A percentile compares a stretch with the other conserved stretches of the same genome.
These are phyloP conservation scores for Myopa tessellatipennis DNA, from an alignment of 2,888 invertebrate species.

Conservation along the genomic window DNA sequence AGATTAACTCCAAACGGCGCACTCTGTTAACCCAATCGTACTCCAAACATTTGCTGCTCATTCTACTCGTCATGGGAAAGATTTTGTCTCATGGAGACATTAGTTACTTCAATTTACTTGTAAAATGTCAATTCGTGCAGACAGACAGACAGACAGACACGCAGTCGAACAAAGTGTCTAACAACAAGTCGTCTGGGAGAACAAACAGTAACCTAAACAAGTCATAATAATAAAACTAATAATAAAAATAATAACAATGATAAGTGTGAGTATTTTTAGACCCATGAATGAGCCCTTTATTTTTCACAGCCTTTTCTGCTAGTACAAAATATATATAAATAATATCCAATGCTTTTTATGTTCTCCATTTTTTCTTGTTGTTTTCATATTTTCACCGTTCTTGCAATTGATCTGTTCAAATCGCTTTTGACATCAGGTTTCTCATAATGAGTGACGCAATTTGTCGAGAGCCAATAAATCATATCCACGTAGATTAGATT, in stretches of 20 bases:
- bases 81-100: background rate
- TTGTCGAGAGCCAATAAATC: constrained; percentile 56
- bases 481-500: constrained; percentile 56
- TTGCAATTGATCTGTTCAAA: background rate
- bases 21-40: background rate
- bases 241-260: background rate
- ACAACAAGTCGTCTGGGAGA: background rate
- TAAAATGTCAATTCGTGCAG: constrained; percentile 67
- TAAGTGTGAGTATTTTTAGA: background rate
- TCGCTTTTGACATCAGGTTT: background rate
- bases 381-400: background rate
- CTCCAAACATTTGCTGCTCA: background rate
- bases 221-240: background rate
- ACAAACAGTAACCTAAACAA: background rate
- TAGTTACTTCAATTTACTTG: constrained; percentile 53
- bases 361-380: background rate
- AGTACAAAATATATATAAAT: background rate
- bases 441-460: constrained; percentile 52
- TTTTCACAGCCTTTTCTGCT: background rate
- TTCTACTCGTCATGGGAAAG: constrained; percentile 52
- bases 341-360: no score
- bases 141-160: constrained; percentile 32
- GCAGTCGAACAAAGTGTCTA: background rate
- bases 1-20: background rate
- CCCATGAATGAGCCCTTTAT: background rate